Percentiles rank a stretch among this genome's conserved stretches.
Evolutionary conservation across 1,140 invertebrate genomes (phyloP).

Genomic region (Prorops nasuta): DNA sequence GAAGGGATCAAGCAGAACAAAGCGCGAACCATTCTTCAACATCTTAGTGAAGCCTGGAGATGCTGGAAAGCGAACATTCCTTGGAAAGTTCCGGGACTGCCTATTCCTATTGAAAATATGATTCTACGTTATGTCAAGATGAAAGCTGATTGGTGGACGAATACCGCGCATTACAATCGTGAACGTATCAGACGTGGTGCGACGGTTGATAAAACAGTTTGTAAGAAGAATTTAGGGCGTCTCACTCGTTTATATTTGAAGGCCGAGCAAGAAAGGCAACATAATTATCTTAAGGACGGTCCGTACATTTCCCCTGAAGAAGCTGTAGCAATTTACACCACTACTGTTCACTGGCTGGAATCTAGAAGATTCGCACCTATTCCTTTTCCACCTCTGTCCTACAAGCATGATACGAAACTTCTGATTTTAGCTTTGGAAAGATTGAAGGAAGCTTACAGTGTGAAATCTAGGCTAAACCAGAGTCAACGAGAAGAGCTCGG

Average conservation of each 20-base stretch:
- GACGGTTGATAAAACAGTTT: conserved; percentile 99
- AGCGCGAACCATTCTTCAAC: conserved; percentile 96
- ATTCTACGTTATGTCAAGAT: conserved; percentile 99
- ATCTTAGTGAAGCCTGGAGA: conserved; percentile 98
- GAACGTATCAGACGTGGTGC: conserved; percentile 91
- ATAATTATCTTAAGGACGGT: conserved; percentile 99
- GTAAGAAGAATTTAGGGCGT: conserved; percentile 98
- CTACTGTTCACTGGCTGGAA: conserved; percentile 99
- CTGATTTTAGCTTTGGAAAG: conserved; percentile 95
- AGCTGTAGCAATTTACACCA: conserved; percentile 99
- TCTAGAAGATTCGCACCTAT: conserved; percentile 97
- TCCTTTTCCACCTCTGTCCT: conserved; percentile 97
- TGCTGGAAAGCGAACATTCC: conserved; percentile 99
- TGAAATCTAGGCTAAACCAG: conserved; percentile 97
- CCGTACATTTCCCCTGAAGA: conserved; percentile 99
- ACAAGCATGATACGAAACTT: conserved; percentile 99
- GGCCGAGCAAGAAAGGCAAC: conserved; percentile 98
- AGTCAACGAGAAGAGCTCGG: conserved; percentile 98
- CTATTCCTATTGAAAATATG: conserved; percentile 99
- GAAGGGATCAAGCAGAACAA: conserved; percentile 99
- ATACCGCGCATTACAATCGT: conserved; percentile 99
- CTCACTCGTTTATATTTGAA: conserved; percentile 96
- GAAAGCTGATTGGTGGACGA: conserved; percentile 99
- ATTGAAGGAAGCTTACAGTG: conserved; percentile 98
- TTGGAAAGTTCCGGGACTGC: conserved; percentile 98